Evolutionary conservation across 2,113 vertebrate species (phyloP).

Genomic region (Chunga burmeisteri): DNA sequence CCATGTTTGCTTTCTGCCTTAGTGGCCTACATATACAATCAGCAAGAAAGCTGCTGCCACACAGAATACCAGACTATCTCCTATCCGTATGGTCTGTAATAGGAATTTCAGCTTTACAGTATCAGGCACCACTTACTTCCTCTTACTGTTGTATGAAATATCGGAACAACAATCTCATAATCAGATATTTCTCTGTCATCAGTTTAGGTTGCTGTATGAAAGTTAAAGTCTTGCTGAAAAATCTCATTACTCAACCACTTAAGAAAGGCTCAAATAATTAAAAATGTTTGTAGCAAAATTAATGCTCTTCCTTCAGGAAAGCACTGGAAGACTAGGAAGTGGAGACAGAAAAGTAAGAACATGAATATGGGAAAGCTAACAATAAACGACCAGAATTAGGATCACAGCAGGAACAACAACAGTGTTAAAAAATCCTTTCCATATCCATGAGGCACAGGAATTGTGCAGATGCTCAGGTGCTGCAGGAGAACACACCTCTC

Average conservation of each 20-base stretch:
- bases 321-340: background rate
- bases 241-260: background rate
- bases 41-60: background rate
- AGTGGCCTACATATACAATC: background rate
- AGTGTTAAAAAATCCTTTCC: background rate
- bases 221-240: background rate
- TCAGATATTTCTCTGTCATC: background rate
- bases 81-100: background rate
- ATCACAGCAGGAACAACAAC: background rate
- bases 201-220: background rate
- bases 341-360: background rate
- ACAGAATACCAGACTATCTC: background rate
- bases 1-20: background rate
- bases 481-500: background rate
- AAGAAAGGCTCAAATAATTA: background rate
- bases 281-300: background rate
- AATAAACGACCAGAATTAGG: background rate
- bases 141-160: background rate
- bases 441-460: background rate
- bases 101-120: background rate
- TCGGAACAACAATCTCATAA: background rate
- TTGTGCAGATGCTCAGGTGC: background rate
- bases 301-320: background rate
- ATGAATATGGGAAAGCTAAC: background rate
- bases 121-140: background rate